phyloP scores from a whole-genome alignment of 2,888 invertebrate species.

The Lasioglossum pauxillum region DNA sequence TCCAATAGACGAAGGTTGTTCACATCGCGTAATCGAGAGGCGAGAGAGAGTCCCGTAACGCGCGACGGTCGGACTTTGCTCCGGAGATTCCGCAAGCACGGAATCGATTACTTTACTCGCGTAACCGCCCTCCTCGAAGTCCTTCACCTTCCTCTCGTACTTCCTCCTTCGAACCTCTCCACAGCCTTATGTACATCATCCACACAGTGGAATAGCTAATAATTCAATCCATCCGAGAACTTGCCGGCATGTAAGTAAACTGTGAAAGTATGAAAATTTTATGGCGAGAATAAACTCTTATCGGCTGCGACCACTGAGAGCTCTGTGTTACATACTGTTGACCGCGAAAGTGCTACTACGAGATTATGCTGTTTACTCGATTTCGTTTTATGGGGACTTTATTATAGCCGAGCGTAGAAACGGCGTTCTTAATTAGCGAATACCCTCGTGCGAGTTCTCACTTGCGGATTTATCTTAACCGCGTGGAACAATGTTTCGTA shows the following conservation, averaged over 20 bases:
- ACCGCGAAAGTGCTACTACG: background rate
- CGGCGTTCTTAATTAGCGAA: background rate
- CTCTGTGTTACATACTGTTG: background rate
- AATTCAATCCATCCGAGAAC: background rate
- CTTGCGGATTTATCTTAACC: background rate
- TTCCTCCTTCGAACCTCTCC: background rate
- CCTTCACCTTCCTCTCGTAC: constrained; percentile 9
- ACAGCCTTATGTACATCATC: background rate
- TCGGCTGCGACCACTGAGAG: background rate
- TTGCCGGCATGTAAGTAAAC: background rate
- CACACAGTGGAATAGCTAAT: background rate
- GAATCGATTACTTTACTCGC: constrained; percentile 48
- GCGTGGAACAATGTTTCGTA: background rate
- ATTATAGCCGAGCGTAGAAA: background rate
- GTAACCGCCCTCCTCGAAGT: constrained; percentile 22
- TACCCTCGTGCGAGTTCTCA: background rate
- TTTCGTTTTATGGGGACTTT: background rate
- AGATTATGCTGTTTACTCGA: background rate
- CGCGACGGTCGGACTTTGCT: constrained; percentile 65
- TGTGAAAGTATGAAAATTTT: constrained; percentile 2
- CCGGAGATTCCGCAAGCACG: constrained; percentile 47
- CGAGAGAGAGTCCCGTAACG: constrained; percentile 70
- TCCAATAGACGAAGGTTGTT: constrained; percentile 77
- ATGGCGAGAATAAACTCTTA: background rate
- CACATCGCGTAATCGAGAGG: constrained; percentile 74